Percentiles rank a stretch among this genome's conserved stretches.
Evolutionary conservation across 2,888 invertebrate species (phyloP).

Genomic region (Serrognathus titanus): DNA sequence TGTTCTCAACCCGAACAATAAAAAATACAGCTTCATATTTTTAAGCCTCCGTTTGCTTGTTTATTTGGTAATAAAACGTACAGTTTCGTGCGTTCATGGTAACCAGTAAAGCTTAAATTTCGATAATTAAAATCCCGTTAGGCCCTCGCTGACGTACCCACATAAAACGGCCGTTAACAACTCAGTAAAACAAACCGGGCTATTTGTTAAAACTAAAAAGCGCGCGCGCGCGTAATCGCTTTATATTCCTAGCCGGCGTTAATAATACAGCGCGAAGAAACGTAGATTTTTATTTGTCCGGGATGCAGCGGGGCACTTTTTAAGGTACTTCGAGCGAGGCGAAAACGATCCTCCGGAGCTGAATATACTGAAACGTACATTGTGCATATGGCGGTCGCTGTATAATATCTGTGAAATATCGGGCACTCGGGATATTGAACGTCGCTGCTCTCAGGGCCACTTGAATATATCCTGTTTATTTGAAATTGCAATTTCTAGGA

Average conservation of each 20-base stretch:
- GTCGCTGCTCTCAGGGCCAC: constrained; percentile 1
- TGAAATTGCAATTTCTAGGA: constrained; percentile 11
- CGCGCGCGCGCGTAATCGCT: neutral
- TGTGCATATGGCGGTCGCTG: constrained; percentile 6
- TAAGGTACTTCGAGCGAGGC: constrained; percentile 13
- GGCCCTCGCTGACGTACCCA: too few species aligned
- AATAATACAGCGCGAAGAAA: neutral
- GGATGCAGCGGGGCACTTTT: neutral
- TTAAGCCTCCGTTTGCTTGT: too few species aligned
- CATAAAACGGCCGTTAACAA: too few species aligned
- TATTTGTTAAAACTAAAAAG: too few species aligned
- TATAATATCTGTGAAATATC: constrained; percentile 19
- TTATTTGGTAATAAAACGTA: too few species aligned
- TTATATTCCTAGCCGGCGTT: neutral
- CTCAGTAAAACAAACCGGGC: too few species aligned
- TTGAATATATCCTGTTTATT: constrained; percentile 13
- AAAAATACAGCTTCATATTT: too few species aligned
- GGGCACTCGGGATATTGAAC: constrained; percentile 12
- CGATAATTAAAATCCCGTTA: too few species aligned
- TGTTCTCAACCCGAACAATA: too few species aligned
- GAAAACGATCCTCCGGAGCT: constrained; percentile 1
- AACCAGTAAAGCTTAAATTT: too few species aligned
- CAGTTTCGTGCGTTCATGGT: too few species aligned
- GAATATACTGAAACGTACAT: constrained; percentile 2
- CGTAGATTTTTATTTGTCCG: neutral